Evolutionary conservation across 2,113 vertebrate species (phyloP).

Genomic region (Cavia porcellus): DNA sequence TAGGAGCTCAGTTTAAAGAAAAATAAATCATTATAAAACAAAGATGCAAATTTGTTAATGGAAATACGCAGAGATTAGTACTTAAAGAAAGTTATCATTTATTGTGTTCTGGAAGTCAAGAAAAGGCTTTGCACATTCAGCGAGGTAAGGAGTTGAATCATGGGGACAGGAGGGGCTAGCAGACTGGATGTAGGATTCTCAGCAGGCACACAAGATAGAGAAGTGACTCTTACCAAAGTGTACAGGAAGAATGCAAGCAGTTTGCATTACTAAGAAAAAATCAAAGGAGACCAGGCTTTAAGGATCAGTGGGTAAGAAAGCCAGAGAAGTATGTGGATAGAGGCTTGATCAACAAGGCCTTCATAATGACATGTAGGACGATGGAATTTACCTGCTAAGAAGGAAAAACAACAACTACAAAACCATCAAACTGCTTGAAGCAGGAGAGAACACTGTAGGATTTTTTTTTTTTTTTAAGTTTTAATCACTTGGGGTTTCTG

Average conservation of each 20-base stretch:
- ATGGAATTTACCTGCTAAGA: not conserved
- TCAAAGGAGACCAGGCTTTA: not conserved
- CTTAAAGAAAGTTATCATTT: not conserved
- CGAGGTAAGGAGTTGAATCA: not conserved
- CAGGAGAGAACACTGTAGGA: not conserved
- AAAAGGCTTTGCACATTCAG: not conserved
- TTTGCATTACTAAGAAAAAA: not conserved
- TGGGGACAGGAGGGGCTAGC: too few relatives aligned
- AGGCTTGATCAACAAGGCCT: not conserved
- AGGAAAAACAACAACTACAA: not conserved
- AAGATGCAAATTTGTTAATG: not conserved
- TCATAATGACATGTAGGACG: not conserved
- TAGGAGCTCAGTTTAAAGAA: not conserved
- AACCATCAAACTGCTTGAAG: not conserved
- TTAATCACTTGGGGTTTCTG: not conserved
- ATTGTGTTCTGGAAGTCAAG: not conserved
- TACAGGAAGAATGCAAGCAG: too few relatives aligned
- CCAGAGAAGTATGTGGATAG: fast-evolving
- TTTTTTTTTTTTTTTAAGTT: not conserved
- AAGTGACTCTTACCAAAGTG: fast-evolving
- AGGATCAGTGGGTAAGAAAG: too few relatives aligned
- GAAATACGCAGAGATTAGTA: not conserved
- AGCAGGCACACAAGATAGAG: fast-evolving
- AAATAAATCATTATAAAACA: not conserved
- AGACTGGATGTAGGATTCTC: too few relatives aligned